These are phyloP conservation scores for Cacoxenus indagator DNA, from an alignment of 2,888 invertebrate species.

Conservation along the genomic window DNA sequence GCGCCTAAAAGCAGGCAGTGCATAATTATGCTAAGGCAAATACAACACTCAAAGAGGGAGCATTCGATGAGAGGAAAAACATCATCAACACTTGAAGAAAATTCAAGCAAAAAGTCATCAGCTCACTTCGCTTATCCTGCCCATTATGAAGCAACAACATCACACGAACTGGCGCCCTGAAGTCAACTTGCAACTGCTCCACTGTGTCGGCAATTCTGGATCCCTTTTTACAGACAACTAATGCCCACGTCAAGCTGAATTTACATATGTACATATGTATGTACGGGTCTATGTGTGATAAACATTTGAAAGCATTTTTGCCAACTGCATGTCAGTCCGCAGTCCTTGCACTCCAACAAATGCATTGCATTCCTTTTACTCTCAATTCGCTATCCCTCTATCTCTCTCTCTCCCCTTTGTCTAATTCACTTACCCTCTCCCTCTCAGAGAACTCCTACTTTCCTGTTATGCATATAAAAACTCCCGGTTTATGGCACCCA, in stretches of 20 bases:
- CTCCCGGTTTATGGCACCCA: slow-evolving; percentile 7
- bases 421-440: neutral
- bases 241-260: too few relatives aligned
- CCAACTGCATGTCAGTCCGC: slow-evolving; percentile 30
- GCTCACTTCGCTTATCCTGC: neutral
- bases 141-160: neutral
- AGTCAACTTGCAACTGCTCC: neutral
- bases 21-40: slow-evolving; percentile 1
- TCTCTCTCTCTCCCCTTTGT: neutral
- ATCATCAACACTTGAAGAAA: neutral
- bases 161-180: slow-evolving; percentile 1
- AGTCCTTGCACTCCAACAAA: slow-evolving; percentile 45
- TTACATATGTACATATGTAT: slow-evolving; percentile 24
- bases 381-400: neutral
- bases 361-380: slow-evolving; percentile 43
- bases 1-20: neutral
- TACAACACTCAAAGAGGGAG: too few relatives aligned
- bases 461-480: neutral
- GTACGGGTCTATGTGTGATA: slow-evolving; percentile 29
- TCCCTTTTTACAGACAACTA: too few relatives aligned
- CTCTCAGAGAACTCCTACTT: neutral
- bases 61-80: too few relatives aligned
- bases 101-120: neutral
- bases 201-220: too few relatives aligned
- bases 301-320: slow-evolving; percentile 42